These are phyloP conservation scores for Capreolus pygargus DNA, from an alignment of 2,113 vertebrate species.

Conservation along the genomic window DNA sequence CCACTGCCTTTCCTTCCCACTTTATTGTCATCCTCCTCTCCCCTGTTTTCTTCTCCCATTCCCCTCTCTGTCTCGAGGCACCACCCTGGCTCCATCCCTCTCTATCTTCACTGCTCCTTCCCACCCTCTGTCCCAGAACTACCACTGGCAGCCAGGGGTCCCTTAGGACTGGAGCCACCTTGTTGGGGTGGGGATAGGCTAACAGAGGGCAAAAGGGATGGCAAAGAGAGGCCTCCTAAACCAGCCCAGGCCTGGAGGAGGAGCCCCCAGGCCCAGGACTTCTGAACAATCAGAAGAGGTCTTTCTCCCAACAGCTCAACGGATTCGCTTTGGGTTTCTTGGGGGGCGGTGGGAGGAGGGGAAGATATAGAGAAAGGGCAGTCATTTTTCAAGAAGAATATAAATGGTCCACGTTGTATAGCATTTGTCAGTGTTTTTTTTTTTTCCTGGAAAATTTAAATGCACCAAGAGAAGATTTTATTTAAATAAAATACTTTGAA, in stretches of 20 bases:
- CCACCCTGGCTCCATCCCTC: neutral
- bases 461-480: constrained; percentile 17
- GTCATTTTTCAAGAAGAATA: constrained; percentile 8
- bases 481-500: constrained; percentile 70
- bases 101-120: neutral
- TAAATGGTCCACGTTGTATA: neutral
- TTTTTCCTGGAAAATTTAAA: constrained; percentile 45
- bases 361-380: neutral
- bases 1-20: neutral
- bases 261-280: too few species aligned
- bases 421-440: constrained; percentile 42
- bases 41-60: accelerated
- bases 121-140: neutral
- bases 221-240: neutral
- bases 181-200: neutral
- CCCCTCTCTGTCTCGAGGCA: neutral
- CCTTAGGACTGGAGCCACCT: neutral
- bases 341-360: too few species aligned
- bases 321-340: neutral
- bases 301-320: neutral
- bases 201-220: neutral
- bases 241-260: neutral
- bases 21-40: neutral
- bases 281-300: neutral
- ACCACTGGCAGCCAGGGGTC: neutral